phyloP scores from a whole-genome alignment of 92 coral and sea anemone genomes.

The Zoanthus solanderi region DNA sequence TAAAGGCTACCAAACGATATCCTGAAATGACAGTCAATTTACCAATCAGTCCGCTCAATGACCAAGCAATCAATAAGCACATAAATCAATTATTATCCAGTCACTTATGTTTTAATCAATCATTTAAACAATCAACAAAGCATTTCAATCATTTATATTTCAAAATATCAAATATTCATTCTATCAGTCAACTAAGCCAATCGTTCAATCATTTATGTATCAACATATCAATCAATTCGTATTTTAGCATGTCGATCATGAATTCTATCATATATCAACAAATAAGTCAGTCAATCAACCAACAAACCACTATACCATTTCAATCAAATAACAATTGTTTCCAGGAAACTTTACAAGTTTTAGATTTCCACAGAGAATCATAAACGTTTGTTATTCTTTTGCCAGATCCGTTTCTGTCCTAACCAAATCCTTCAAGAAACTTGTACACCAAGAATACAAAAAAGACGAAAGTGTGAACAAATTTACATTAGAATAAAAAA shows the following conservation, averaged over 20 bases:
- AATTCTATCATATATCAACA: not conserved
- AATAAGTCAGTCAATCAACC: not conserved
- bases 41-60: not conserved
- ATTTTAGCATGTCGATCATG: not conserved
- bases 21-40: constrained; percentile 40
- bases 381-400: too few species aligned
- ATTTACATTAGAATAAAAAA: too few species aligned
- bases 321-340: too few species aligned
- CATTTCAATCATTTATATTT: not conserved
- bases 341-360: too few species aligned
- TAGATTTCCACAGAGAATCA: too few species aligned
- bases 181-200: not conserved
- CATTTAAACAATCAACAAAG: not conserved
- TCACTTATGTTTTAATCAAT: not conserved
- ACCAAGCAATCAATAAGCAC: not conserved
- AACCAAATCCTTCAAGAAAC: too few species aligned
- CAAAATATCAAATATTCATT: not conserved
- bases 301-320: too few species aligned
- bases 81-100: not conserved
- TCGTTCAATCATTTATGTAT: not conserved
- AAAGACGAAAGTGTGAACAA: too few species aligned
- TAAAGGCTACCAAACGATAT: constrained; percentile 89
- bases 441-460: too few species aligned
- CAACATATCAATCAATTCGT: not conserved
- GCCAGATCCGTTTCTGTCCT: too few species aligned